Percentiles rank a stretch among this genome's conserved stretches.
phyloP scores from a whole-genome alignment of 1,140 invertebrate genomes.

The Thaumatotibia leucotreta region DNA sequence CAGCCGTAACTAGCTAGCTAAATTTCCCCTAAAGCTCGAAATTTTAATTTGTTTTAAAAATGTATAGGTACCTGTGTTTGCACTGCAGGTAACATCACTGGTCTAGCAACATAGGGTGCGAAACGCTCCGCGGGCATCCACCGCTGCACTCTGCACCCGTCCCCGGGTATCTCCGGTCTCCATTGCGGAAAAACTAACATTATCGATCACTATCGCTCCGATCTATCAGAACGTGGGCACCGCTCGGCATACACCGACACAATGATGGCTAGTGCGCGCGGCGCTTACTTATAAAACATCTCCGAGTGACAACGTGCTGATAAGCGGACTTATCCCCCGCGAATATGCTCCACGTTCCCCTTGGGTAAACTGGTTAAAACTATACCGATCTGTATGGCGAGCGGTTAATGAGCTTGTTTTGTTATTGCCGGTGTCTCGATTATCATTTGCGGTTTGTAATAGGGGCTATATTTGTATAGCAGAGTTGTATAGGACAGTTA shows the following conservation, averaged over 20 bases:
- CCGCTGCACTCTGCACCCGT: constrained; percentile 48
- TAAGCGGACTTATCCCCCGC: constrained; percentile 66
- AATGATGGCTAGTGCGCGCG: constrained; percentile 49
- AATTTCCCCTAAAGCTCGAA: too few species aligned
- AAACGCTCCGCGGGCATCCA: constrained; percentile 65
- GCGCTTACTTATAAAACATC: constrained; percentile 70
- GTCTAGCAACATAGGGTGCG: constrained; percentile 59
- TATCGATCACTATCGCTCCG: constrained; percentile 23
- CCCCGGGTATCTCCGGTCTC: constrained; percentile 40
- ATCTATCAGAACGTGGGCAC: constrained; percentile 35
- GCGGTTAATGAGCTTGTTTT: not conserved
- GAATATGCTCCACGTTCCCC: constrained; percentile 33
- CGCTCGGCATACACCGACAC: constrained; percentile 43
- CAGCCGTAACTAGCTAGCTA: too few species aligned
- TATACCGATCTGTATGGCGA: not conserved
- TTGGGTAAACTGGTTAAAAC: constrained; percentile 12
- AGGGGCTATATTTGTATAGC: constrained; percentile 14
- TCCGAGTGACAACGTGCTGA: constrained; percentile 58
- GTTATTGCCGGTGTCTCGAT: not conserved
- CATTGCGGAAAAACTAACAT: constrained; percentile 69
- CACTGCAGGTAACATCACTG: constrained; percentile 37
- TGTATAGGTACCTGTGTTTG: constrained; percentile 52
- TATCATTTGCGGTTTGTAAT: not conserved
- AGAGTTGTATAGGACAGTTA: constrained; percentile 3
- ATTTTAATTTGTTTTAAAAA: too few species aligned